These are phyloP conservation scores for Gallinago jamesoni DNA, from an alignment of 2,113 vertebrate genomes.

Conservation along the genomic window DNA sequence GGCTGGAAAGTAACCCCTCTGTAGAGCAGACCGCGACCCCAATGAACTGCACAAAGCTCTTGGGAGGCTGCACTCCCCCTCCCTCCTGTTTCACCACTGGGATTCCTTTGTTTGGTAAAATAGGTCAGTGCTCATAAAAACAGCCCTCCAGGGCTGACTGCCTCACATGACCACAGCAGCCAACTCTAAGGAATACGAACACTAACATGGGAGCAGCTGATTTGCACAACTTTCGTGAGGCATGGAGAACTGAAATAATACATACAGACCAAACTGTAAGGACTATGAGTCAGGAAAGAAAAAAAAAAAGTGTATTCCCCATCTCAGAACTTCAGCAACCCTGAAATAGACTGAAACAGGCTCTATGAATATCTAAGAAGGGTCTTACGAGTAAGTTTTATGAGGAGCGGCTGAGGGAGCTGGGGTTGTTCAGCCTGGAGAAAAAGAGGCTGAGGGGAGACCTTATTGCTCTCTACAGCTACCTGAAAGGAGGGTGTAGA, in stretches of 20 bases:
- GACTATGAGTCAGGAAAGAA: not conserved
- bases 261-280: not conserved
- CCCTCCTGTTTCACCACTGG: not conserved
- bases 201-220: not conserved
- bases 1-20: not conserved
- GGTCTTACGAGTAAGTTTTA: too few relatives aligned
- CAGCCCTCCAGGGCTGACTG: not conserved
- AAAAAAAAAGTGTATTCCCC: not conserved
- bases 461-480: too few relatives aligned
- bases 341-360: not conserved
- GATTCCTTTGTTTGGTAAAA: conserved; percentile 59
- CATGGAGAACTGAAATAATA: not conserved
- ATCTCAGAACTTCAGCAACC: not conserved
- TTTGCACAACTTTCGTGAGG: not conserved
- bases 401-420: too few relatives aligned
- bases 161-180: not conserved
- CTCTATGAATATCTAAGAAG: not conserved
- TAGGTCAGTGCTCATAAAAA: conserved; percentile 68
- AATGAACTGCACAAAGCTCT: not conserved
- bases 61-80: not conserved
- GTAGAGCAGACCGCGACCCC: not conserved
- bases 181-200: not conserved
- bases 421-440: too few relatives aligned
- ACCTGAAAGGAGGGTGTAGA: too few relatives aligned
- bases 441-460: too few relatives aligned